Percentiles rank a stretch among this genome's conserved stretches.
phyloP scores from a whole-genome alignment of 2,888 invertebrate species.

The Listrodromus nycthemerus region DNA sequence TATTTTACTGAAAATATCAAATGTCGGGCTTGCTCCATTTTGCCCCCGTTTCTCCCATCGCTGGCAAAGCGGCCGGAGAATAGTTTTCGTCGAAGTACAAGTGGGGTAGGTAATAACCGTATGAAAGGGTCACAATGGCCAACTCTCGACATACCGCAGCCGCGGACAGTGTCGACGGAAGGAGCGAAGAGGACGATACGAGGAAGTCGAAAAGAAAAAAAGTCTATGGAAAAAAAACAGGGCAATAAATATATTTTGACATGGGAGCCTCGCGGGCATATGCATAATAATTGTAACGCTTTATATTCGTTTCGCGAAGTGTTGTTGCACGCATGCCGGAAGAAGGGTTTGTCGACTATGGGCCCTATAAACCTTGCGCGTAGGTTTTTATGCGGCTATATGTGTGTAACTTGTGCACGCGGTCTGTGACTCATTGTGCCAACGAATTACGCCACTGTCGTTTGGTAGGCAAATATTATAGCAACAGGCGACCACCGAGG shows the following conservation, averaged over 20 bases:
- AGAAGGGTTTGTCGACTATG: conserved; percentile 43
- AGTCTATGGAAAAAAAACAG: conserved; percentile 64
- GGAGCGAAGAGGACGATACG: conserved; percentile 51
- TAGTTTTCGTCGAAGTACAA: conserved; percentile 75
- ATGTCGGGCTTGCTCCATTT: background rate
- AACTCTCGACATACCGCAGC: conserved; percentile 80
- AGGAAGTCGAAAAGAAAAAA: conserved; percentile 45
- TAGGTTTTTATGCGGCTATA: conserved; percentile 21
- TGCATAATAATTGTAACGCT: conserved; percentile 82
- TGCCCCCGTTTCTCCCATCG: background rate
- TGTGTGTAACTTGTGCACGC: conserved; percentile 61
- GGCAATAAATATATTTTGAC: conserved; percentile 85
- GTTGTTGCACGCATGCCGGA: conserved; percentile 47
- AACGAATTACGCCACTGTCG: conserved; percentile 79
- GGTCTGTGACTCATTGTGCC: conserved; percentile 73
- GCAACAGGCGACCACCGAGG: conserved; percentile 77
- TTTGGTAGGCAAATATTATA: conserved; percentile 82
- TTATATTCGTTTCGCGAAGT: conserved; percentile 56
- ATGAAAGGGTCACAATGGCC: conserved; percentile 81
- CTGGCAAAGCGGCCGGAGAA: conserved; percentile 1
- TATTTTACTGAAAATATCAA: background rate
- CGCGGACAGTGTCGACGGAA: conserved; percentile 60
- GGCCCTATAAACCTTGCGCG: conserved; percentile 4
- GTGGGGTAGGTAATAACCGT: conserved; percentile 81
- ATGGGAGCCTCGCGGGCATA: conserved; percentile 80